phyloP scores from a whole-genome alignment of 37 sponge, comb jelly and placozoan species.

The Ianthella basta region DNA sequence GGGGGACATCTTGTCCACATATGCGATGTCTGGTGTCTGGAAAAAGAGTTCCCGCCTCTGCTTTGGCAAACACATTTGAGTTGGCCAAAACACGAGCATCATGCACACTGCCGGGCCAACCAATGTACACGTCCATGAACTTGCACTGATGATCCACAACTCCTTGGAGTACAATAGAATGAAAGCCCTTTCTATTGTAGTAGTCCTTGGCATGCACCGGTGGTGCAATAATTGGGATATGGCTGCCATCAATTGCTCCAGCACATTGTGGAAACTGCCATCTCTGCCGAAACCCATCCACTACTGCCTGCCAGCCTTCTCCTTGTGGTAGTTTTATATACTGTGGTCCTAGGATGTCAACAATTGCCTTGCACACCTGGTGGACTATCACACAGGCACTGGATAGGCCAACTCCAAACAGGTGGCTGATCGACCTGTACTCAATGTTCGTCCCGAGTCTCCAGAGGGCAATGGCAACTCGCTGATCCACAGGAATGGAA shows the following conservation, averaged over 20 bases:
- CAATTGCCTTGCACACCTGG: slow-evolving; percentile 38
- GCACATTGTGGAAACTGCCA: slow-evolving; percentile 41
- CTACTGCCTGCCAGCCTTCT: neutral
- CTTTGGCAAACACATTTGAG: slow-evolving; percentile 13
- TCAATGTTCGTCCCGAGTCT: too few relatives aligned
- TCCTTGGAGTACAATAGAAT: slow-evolving; percentile 49
- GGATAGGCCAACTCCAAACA: slow-evolving; percentile 41
- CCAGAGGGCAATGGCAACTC: too few relatives aligned
- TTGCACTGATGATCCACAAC: slow-evolving; percentile 36
- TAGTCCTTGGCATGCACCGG: slow-evolving; percentile 40
- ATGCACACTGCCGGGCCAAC: slow-evolving; percentile 63
- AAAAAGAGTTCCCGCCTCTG: neutral
- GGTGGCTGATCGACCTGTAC: slow-evolving; percentile 48
- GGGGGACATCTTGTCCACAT: slow-evolving; percentile 9
- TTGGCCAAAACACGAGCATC: slow-evolving; percentile 58
- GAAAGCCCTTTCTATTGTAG: slow-evolving; percentile 48
- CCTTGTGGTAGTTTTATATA: slow-evolving; percentile 33
- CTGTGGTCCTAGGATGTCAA: neutral
- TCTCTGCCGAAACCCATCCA: slow-evolving; percentile 15
- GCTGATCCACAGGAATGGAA: too few relatives aligned
- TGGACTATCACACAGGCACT: slow-evolving; percentile 41
- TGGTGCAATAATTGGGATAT: slow-evolving; percentile 45
- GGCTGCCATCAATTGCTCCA: slow-evolving; percentile 59
- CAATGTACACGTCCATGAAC: slow-evolving; percentile 39
- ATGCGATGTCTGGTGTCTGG: neutral